These are phyloP conservation scores for Gambusia yucatana DNA, from an alignment of 2,797 vertebrate genomes.

Conservation along the genomic window DNA sequence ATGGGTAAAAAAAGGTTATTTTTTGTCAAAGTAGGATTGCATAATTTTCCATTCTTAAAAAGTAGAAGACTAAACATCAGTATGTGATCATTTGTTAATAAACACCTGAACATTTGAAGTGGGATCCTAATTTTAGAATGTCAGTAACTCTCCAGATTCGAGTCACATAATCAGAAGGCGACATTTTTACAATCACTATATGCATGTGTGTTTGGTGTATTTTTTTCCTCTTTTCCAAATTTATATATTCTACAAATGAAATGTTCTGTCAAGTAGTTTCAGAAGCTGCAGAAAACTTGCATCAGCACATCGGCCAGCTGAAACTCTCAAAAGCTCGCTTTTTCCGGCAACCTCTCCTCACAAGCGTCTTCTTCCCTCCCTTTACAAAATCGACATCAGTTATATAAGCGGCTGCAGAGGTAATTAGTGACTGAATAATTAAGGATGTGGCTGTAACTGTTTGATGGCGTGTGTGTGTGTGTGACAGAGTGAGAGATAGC, in stretches of 20 bases:
- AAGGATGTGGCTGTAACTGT: constrained; percentile 60
- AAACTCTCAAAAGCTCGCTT: constrained; percentile 56
- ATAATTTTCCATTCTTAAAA: background rate
- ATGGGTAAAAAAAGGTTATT: background rate
- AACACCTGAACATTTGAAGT: background rate
- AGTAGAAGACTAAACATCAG: background rate
- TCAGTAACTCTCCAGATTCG: background rate
- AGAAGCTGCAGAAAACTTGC: constrained; percentile 68
- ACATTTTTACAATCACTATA: background rate
- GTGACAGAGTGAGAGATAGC: constrained; percentile 27
- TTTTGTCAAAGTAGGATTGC: background rate
- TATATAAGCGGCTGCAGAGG: constrained; percentile 66
- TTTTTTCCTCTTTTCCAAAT: constrained; percentile 21
- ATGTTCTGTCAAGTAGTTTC: constrained; percentile 61
- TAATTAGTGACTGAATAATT: constrained; percentile 77
- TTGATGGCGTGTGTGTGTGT: constrained; percentile 44
- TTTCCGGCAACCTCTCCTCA: constrained; percentile 54
- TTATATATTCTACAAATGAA: constrained; percentile 32
- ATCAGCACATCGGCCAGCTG: constrained; percentile 62
- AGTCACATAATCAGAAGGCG: background rate
- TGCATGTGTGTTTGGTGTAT: background rate
- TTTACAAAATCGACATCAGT: constrained; percentile 66
- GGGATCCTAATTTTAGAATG: background rate
- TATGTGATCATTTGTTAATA: background rate
- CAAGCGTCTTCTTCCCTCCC: constrained; percentile 41